phyloP scores from a whole-genome alignment of 2,888 invertebrate species.

The Volucella zonaria region DNA sequence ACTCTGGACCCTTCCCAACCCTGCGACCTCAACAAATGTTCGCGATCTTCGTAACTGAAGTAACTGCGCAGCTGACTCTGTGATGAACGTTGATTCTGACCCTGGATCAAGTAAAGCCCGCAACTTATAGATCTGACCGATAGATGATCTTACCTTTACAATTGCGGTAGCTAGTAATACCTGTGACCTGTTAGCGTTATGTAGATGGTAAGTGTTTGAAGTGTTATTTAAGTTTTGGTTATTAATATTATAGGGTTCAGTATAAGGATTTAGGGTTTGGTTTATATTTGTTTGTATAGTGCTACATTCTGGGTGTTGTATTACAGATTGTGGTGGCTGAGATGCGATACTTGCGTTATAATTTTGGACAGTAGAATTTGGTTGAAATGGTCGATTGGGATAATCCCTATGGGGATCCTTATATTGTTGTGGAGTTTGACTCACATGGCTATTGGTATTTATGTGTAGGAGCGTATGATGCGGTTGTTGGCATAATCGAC shows the following conservation, averaged over 20 bases:
- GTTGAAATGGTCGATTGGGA: not conserved
- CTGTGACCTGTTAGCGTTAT: not conserved
- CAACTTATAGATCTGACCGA: too few relatives aligned
- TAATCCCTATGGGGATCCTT: not conserved
- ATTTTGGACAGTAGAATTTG: not conserved
- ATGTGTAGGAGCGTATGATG: constrained; percentile 5
- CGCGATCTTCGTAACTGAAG: too few relatives aligned
- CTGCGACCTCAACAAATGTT: too few relatives aligned
- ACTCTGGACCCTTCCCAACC: too few relatives aligned
- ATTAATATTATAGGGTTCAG: not conserved
- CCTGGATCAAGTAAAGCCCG: too few relatives aligned
- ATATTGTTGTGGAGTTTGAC: not conserved
- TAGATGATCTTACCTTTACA: too few relatives aligned
- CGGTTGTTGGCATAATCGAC: not conserved
- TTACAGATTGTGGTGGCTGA: not conserved
- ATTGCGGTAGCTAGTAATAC: constrained; percentile 7
- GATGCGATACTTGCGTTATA: not conserved
- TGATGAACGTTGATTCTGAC: too few relatives aligned
- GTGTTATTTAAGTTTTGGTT: not conserved
- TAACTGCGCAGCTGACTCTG: too few relatives aligned
- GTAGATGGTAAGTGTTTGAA: not conserved
- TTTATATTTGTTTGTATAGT: not conserved
- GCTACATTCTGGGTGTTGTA: not conserved
- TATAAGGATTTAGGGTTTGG: not conserved
- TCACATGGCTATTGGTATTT: not conserved